Evolutionary conservation across 1,140 invertebrate species (phyloP).

Genomic region (Musca vetustissima): DNA sequence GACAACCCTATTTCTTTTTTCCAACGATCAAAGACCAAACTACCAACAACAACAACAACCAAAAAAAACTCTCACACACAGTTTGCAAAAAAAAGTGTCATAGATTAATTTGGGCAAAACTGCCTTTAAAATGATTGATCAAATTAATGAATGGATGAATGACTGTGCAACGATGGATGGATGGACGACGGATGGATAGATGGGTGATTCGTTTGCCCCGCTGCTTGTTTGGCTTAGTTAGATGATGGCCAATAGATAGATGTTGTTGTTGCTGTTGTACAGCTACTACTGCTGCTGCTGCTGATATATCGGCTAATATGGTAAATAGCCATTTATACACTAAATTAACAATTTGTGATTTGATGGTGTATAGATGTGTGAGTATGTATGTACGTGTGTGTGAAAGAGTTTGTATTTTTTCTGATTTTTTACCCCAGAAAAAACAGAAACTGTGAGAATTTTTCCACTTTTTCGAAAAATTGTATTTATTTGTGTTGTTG

Average conservation of each 20-base stretch:
- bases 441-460: slow-evolving; percentile 20
- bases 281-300: background rate
- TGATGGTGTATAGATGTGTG: background rate
- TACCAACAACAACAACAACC: background rate
- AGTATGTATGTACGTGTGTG: too few relatives aligned
- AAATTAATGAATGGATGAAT: slow-evolving; percentile 20
- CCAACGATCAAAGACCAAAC: too few relatives aligned
- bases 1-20: too few relatives aligned
- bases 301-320: slow-evolving; percentile 6
- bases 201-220: background rate
- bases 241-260: background rate
- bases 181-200: slow-evolving; percentile 8
- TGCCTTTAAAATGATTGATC: slow-evolving; percentile 21
- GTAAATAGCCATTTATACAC: slow-evolving; percentile 22
- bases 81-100: slow-evolving; percentile 3
- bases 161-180: background rate
- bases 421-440: background rate
- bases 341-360: slow-evolving; percentile 19
- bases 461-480: background rate
- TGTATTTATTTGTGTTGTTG: too few relatives aligned
- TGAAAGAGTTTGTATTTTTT: background rate
- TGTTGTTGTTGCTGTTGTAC: background rate
- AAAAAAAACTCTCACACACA: background rate
- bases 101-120: slow-evolving; percentile 22
- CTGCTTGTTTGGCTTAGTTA: background rate